phyloP scores from a whole-genome alignment of 2,113 vertebrate genomes.

The Dunckerocampus dactyliophorus region DNA sequence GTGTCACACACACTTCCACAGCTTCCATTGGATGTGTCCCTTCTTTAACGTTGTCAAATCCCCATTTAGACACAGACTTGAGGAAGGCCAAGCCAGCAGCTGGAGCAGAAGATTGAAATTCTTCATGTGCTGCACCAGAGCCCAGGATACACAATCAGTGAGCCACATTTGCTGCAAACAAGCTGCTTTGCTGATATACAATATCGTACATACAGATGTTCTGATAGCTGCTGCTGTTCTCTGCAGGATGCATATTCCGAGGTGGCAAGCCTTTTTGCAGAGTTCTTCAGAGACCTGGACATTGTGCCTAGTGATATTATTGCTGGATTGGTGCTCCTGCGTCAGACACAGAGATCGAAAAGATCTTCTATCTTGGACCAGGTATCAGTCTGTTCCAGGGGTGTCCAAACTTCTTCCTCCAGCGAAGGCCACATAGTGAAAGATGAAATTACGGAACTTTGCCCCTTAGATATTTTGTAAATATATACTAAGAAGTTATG shows the following conservation, averaged over 20 bases:
- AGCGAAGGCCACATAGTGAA: too few relatives aligned
- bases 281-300: constrained; percentile 97
- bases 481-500: too few relatives aligned
- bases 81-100: constrained; percentile 97
- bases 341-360: constrained; percentile 91
- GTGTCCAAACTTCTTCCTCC: too few relatives aligned
- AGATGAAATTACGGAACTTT: too few relatives aligned
- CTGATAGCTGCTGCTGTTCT: constrained; percentile 14
- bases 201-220: neutral
- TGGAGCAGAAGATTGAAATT: constrained; percentile 95
- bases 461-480: too few relatives aligned
- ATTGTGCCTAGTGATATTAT: constrained; percentile 99
- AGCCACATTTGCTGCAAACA: constrained; percentile 49
- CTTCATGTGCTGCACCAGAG: constrained; percentile 95
- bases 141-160: constrained; percentile 96
- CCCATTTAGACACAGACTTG: constrained; percentile 83
- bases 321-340: constrained; percentile 90
- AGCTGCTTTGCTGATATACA: neutral
- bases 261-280: constrained; percentile 97
- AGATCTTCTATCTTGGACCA: constrained; percentile 81
- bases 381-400: constrained; percentile 38
- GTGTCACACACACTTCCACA: neutral
- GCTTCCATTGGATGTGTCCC: neutral
- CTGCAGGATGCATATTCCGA: constrained; percentile 94
- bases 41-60: constrained; percentile 4